Base-by-base conservation (phyloP, 2,888 invertebrate species). In the Microctonus brassicae region DNA sequence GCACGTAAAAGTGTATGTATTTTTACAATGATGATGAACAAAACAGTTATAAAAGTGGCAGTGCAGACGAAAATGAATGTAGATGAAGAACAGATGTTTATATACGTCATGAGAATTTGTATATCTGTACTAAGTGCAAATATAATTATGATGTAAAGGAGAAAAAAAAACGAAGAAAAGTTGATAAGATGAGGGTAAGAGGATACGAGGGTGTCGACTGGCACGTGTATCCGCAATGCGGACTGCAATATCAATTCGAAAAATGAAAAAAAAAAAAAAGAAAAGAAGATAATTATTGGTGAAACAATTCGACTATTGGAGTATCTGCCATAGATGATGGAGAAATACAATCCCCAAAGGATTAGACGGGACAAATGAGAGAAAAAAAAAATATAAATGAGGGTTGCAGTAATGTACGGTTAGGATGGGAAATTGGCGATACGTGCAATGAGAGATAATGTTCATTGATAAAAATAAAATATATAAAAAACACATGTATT, bases 211-310 rank as follows among this genome's bases (percentile, higher is more conserved):
- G 11, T n/a, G n/a, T 55, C 42, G 24, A 55, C 60, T 63, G 73
- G 80, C 77, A 82, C 80, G 82, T 82, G 81, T 78, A 80, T 80
- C 82, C 75, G 82, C 82, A 82, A n/a, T 82, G 82, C 83, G 80
- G 82, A 76, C 80, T 9, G 39, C 39, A 5, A 13, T 0, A 70
- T 68, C n/a, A 73, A 70, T 73, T 73, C 20, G n/a, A n/a, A n/a
- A n/a, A n/a, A n/a, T n/a, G n/a, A n/a, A n/a, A n/a, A n/a, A n/a
- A n/a, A 24, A 55, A 29, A 65, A 36, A 64, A 60, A 39, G 24
- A 62, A 58, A 61, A 64, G 17, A 72, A 52, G 39, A 68, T 75
- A 72, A 75, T 75, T 70, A 68, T 64, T 69, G 55, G 58, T 62
- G 42, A 29, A 69, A 17, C 39, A 60, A 69, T 55, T 63, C 69